Evolutionary conservation across 2,797 vertebrate species (phyloP), one percentile per base, ranked within the genome.

Genomic region (Pelochelys cantorii): DNA sequence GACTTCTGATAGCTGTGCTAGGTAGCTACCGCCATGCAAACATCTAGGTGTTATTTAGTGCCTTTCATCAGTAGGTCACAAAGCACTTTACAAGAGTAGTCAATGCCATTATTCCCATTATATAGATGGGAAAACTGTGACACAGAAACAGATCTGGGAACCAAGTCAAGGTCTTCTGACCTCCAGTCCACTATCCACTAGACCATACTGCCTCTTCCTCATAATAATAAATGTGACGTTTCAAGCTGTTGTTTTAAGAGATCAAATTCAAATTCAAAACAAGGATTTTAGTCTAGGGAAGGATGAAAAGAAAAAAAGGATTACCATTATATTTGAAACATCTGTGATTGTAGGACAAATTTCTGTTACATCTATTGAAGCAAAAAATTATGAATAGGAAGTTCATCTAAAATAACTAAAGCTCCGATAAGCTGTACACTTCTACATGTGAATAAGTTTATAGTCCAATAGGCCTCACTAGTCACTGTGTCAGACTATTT

Each of bases 401-500:
- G 20, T 3, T 34, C 29, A 65, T 90, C 85, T 91, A 68, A 65
- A 52, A 1, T 68, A 57, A 62, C 79, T 23, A 53, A 83, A 89
- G 27, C 6, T 82, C 27, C 74, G 53, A 82, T 52, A 15, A 2
- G 12, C 60, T 37, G 25, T 52, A 37, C 2, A 12, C 31, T 68
- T 54, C 59, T 27, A 81, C 0, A 48, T 3, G 55, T 25, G 52
- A 85, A 84, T 52, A 87, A 80, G 14, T 71, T 34, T 62, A 60
- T 62, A 62, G 60, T 62, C 48, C 62, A 59, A 65, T 22, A 83
- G 42, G 18, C 87, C 53, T 90, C n/a, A 77, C 37, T 85, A 13
- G 59, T 8, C 6, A 4, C 0, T 1, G 23, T 29, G 31, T 42
- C 14, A 0, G 0, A 54, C 18, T 52, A 14, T 48, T 86, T 62